Evolutionary conservation across 2,888 invertebrate genomes (phyloP), one percentile per base, ranked within the genome.

Genomic region (Himalopsyche tibetana): DNA sequence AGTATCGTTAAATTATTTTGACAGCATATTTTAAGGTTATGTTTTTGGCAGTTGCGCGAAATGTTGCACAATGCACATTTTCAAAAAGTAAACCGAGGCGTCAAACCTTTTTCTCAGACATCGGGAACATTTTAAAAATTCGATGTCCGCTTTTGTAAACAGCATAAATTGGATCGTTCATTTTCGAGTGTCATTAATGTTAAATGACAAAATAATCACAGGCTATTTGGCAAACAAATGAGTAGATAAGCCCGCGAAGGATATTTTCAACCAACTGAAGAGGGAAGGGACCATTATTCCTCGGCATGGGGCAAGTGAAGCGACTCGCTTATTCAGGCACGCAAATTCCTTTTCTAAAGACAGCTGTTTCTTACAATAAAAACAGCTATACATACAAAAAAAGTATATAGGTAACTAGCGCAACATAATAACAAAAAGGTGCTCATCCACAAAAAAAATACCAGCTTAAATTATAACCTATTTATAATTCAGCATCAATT

Each of bases 121-220:
- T 74, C 42, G 88, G 88, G 45, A 88, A 88, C 83, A 85, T 84
- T 87, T 87, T 87, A 28, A 88, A 88, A 38, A 88, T 40, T 80
- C 82, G 84, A 88, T 87, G 88, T 55, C 88, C 88, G 63, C 88
- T 87, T 36, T 87, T 87, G 80, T 86, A 88, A 36, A 88, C 86
- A 40, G 88, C 84, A 42, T 87, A 85, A 55, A 88, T 80, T 17
- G 86, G 86, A 40, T 88, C 88, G 86, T 88, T 88, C 88, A 88
- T 88, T 85, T 79, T 88, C 55, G 82, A 82, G 56, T 56, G 36
- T 63, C 12, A 74, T 40, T n/a, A 28, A 79, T 28, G 40, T 84
- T 45, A 28, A 82, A 82, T 45, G 19, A 55, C 56, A 55, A 56
- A 83, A 69, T 63, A 63, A n/a, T 15, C 19, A 83, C 63, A 81